These are phyloP conservation scores for Amniataba percoides DNA, from an alignment of 2,797 vertebrate genomes.

Conservation along the genomic window DNA sequence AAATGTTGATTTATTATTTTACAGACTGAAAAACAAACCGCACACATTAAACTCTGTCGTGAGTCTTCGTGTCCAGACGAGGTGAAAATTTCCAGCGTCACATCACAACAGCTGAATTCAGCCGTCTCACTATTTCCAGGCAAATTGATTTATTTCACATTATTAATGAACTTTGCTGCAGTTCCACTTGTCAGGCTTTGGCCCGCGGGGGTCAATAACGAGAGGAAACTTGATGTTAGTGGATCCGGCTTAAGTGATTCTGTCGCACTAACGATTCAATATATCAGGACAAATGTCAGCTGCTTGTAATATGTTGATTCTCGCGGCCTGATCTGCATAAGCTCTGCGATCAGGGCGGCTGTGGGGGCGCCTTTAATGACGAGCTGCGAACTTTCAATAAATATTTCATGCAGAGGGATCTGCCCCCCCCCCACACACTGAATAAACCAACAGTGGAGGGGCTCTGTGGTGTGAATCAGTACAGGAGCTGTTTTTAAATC, in stretches of 20 bases:
- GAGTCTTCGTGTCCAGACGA: background rate
- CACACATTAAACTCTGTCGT: background rate
- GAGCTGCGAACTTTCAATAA: conserved; percentile 64
- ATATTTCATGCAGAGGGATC: conserved; percentile 77
- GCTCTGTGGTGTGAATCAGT: conserved; percentile 6
- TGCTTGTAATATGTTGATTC: conserved; percentile 95
- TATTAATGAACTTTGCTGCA: conserved; percentile 99
- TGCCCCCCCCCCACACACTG: conserved; percentile 19
- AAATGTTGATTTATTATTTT: no score
- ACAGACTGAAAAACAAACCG: no score
- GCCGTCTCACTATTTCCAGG: conserved; percentile 87
- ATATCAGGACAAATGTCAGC: conserved; percentile 96
- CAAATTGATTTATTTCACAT: conserved; percentile 97
- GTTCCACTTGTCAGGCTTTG: conserved; percentile 93
- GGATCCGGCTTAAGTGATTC: conserved; percentile 96
- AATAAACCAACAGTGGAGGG: conserved; percentile 41
- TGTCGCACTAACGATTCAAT: conserved; percentile 94
- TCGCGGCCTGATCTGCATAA: conserved; percentile 91
- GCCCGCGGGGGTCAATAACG: conserved; percentile 94
- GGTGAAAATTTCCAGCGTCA: background rate
- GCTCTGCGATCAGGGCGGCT: conserved; percentile 80
- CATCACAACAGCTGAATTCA: background rate
- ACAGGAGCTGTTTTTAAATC: conserved; percentile 8
- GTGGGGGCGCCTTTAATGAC: conserved; percentile 56
- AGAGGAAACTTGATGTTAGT: conserved; percentile 96